Percentiles rank a stretch among this genome's conserved stretches.
These are phyloP conservation scores for Pluvialis apricaria DNA, from an alignment of 2,113 vertebrate species.

Conservation along the genomic window DNA sequence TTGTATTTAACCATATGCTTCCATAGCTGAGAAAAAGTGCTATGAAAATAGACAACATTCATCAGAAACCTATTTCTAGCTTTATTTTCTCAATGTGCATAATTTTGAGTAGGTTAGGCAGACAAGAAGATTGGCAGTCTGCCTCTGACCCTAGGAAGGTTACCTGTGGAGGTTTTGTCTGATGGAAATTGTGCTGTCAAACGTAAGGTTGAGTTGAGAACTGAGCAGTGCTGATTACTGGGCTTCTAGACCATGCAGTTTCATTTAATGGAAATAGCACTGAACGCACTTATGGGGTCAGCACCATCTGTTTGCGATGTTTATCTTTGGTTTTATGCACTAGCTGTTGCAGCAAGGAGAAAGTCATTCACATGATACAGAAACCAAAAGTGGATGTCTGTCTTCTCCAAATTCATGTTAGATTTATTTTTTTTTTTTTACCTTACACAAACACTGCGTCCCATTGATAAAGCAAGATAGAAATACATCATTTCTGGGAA, in stretches of 20 bases:
- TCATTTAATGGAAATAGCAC: background rate
- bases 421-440: background rate
- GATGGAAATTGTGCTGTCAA: background rate
- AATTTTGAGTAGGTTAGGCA: background rate
- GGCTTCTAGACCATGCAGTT: background rate
- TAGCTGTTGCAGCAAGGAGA: background rate
- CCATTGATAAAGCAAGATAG: slow-evolving; percentile 22
- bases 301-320: background rate
- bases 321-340: background rate
- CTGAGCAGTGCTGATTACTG: background rate
- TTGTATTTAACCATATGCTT: background rate
- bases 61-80: background rate
- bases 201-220: background rate
- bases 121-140: background rate
- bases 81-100: background rate
- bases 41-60: background rate
- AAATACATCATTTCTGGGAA: background rate
- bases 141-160: background rate
- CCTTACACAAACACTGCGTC: slow-evolving; percentile 1
- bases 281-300: background rate
- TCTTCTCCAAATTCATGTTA: background rate
- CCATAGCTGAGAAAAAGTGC: background rate
- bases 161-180: background rate
- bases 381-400: background rate
- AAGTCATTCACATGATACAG: slow-evolving; percentile 13